Conservation (phyloP, 1,140 invertebrate genomes). For the Eciton burchellii region DNA sequence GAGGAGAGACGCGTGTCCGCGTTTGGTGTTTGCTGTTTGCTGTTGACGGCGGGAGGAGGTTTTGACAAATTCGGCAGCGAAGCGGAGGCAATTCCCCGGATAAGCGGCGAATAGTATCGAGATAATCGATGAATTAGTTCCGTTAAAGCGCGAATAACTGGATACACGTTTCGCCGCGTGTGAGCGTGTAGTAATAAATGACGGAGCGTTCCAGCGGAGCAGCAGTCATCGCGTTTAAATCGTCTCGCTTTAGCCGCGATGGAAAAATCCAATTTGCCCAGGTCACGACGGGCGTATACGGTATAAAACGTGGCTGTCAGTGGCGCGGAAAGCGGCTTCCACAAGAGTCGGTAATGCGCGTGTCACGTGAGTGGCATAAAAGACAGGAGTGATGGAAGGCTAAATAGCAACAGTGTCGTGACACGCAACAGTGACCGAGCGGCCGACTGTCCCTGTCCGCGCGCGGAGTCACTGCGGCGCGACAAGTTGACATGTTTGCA, state of each 20-base stretch:
- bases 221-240: constrained; percentile 42
- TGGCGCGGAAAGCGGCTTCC: constrained; percentile 69
- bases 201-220: constrained; percentile 7
- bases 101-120: constrained; percentile 7
- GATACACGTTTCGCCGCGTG: background rate
- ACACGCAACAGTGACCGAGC: constrained; percentile 77
- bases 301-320: constrained; percentile 59
- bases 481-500: constrained; percentile 83
- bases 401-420: constrained; percentile 79
- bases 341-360: constrained; percentile 66
- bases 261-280: constrained; percentile 60
- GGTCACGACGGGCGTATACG: constrained; percentile 53
- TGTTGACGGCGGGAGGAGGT: background rate
- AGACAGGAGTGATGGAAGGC: constrained; percentile 80
- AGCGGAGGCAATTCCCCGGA: no score
- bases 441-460: constrained; percentile 71
- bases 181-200: constrained; percentile 26
- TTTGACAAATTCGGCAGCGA: background rate
- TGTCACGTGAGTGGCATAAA: constrained; percentile 79
- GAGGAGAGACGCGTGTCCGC: no score
- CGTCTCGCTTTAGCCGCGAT: constrained; percentile 35
- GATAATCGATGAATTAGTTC: constrained; percentile 8
- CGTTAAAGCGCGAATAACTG: background rate
- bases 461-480: constrained; percentile 78
- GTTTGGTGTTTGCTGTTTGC: no score